A percentile compares a stretch with the other conserved stretches of the same genome.
Evolutionary conservation across 2,797 vertebrate species (phyloP).

Genomic region (Scyliorhinus canicula): DNA sequence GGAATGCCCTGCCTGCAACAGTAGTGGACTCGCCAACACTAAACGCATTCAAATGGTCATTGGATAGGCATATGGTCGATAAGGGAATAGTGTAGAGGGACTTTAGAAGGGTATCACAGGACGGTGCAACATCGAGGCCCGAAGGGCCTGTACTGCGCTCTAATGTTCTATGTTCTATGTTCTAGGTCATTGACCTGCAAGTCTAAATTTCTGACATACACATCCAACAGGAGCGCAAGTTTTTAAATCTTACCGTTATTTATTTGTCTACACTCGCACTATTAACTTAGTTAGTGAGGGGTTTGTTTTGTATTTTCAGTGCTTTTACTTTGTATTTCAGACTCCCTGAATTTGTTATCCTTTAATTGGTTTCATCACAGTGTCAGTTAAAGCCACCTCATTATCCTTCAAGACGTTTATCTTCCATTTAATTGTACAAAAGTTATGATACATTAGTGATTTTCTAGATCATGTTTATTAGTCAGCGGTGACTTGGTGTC

Average conservation of each 20-base stretch:
- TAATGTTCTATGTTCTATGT: too few species aligned
- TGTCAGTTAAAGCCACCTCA: not conserved
- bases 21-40: too few species aligned
- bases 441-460: not conserved
- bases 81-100: too few species aligned
- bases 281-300: not conserved
- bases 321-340: not conserved
- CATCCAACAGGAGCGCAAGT: not conserved
- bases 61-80: too few species aligned
- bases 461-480: not conserved
- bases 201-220: not conserved
- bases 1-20: too few species aligned
- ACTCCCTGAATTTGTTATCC: not conserved
- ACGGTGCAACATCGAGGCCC: too few species aligned
- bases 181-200: not conserved
- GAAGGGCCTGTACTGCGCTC: too few species aligned
- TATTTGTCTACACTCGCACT: not conserved
- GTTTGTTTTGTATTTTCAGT: not conserved
- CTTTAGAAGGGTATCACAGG: too few species aligned
- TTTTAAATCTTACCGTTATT: not conserved
- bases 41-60: too few species aligned
- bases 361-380: not conserved
- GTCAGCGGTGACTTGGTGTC: not conserved
- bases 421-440: not conserved
- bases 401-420: not conserved